These are phyloP conservation scores for Terebella lapidaria DNA, from an alignment of 2,888 invertebrate genomes.

Conservation along the genomic window DNA sequence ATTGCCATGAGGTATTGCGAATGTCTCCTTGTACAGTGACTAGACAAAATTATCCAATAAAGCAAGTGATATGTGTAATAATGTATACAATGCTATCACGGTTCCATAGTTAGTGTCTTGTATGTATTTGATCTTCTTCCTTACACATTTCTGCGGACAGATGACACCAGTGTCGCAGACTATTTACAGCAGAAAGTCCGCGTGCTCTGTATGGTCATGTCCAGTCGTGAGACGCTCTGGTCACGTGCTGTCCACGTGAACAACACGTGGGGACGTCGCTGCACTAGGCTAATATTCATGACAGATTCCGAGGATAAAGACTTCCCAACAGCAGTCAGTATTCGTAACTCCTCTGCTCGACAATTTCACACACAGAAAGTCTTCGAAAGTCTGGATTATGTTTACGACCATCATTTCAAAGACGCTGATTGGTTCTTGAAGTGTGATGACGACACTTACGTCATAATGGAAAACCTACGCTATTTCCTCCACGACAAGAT, in stretches of 20 bases:
- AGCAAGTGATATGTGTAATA: no score
- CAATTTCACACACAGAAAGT: background rate
- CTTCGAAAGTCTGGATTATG: slow-evolving; percentile 67
- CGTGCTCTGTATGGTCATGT: background rate
- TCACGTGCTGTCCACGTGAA: background rate
- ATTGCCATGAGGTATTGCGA: no score
- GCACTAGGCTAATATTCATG: background rate
- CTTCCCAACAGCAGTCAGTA: background rate
- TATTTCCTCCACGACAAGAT: slow-evolving; percentile 54
- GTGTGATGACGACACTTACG: slow-evolving; percentile 97
- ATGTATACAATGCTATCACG: no score
- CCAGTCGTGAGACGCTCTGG: background rate
- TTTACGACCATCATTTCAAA: slow-evolving; percentile 73
- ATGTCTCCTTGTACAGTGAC: no score
- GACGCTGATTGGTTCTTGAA: slow-evolving; percentile 96
- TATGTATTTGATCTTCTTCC: no score
- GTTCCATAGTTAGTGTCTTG: no score
- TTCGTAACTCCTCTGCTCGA: background rate
- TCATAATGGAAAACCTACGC: slow-evolving; percentile 91
- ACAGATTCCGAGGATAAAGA: background rate
- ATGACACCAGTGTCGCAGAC: background rate
- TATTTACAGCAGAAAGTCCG: background rate
- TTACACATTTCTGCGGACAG: no score
- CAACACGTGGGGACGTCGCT: background rate
- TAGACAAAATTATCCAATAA: no score